A percentile compares a stretch with the other conserved stretches of the same genome.
Conservation (phyloP, 1,140 invertebrate genomes). For the Amphibalanus amphitrite region DNA sequence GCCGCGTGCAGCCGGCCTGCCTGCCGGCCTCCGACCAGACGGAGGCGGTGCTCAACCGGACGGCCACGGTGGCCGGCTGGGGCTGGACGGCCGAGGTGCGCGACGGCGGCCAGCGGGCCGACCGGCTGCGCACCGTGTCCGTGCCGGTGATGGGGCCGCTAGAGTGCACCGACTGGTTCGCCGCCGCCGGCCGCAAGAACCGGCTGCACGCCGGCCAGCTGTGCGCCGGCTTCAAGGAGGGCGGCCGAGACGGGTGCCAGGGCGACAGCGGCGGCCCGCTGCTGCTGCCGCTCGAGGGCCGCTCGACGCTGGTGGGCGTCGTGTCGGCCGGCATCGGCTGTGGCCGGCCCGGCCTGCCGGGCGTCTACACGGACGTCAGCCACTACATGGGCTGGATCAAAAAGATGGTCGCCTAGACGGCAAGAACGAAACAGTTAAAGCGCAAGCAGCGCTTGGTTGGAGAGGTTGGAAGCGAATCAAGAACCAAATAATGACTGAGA, state of each 20-base stretch:
- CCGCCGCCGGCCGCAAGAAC: slow-evolving; percentile 9
- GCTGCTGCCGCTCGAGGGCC: slow-evolving; percentile 2
- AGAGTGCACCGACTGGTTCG: neutral
- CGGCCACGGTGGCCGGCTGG: slow-evolving; percentile 7
- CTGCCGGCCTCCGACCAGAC: slow-evolving; percentile 2
- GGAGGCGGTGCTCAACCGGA: neutral
- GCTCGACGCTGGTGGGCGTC: neutral
- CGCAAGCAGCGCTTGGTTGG: neutral
- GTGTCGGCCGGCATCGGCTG: neutral
- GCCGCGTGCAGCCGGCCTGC: neutral
- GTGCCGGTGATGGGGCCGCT: neutral
- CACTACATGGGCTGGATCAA: neutral
- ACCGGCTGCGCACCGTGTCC: slow-evolving; percentile 10
- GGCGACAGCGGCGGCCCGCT: slow-evolving; percentile 23
- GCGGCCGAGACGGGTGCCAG: slow-evolving; percentile 39
- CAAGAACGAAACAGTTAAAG: too few relatives aligned
- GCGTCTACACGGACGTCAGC: neutral
- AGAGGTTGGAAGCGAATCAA: neutral
- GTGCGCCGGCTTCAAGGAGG: slow-evolving; percentile 15
- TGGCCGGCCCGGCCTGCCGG: neutral
- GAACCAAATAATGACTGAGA: too few relatives aligned
- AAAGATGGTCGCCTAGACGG: too few relatives aligned
- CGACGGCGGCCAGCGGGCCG: neutral
- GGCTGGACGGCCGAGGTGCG: neutral
- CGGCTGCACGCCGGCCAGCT: slow-evolving; percentile 3